These are phyloP conservation scores for Coelinius sp. DNA, from an alignment of 2,888 invertebrate species.

Conservation along the genomic window DNA sequence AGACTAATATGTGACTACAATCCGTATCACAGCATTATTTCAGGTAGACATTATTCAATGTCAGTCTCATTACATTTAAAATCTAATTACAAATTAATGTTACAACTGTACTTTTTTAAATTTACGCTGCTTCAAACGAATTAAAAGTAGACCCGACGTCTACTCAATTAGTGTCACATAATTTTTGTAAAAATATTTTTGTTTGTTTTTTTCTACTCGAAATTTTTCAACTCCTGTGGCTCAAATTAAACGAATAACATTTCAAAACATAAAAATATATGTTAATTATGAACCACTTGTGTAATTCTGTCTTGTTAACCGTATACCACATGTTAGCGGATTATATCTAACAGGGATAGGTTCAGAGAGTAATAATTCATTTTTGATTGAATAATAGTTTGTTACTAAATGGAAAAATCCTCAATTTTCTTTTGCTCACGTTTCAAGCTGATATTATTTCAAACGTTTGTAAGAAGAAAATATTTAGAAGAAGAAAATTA, in stretches of 20 bases:
- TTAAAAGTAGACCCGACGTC: slow-evolving; percentile 25
- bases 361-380: slow-evolving; percentile 16
- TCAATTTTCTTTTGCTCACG: slow-evolving; percentile 12
- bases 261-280: slow-evolving; percentile 53
- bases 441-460: background rate
- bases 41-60: slow-evolving; percentile 66
- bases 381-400: slow-evolving; percentile 23
- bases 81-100: slow-evolving; percentile 32
- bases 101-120: background rate
- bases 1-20: slow-evolving; percentile 62
- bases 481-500: background rate
- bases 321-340: slow-evolving; percentile 61
- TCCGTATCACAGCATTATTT: slow-evolving; percentile 66
- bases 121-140: slow-evolving; percentile 26
- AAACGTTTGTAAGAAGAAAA: background rate
- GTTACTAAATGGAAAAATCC: background rate
- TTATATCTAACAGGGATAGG: slow-evolving; percentile 63
- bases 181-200: slow-evolving; percentile 1
- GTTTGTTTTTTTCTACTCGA: slow-evolving; percentile 5
- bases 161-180: slow-evolving; percentile 18
- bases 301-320: slow-evolving; percentile 45
- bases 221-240: slow-evolving; percentile 24
- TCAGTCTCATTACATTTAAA: slow-evolving; percentile 62
- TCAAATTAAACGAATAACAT: slow-evolving; percentile 48
- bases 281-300: slow-evolving; percentile 50